These are phyloP conservation scores for Lamprologus callipterus DNA, from an alignment of 2,113 vertebrate genomes.

Conservation along the genomic window DNA sequence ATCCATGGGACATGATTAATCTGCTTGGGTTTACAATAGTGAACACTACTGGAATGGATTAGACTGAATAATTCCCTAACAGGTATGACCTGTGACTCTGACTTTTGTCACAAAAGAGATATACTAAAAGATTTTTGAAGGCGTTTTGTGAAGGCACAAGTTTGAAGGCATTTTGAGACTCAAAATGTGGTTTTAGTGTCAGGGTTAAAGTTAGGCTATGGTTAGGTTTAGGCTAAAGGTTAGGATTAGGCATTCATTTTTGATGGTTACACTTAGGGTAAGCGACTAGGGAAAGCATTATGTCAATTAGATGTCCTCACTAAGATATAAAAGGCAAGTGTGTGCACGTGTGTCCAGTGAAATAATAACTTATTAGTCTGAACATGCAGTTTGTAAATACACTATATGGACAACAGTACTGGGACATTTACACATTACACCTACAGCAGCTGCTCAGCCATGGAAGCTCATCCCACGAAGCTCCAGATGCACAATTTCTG, in stretches of 20 bases:
- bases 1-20: neutral
- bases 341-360: neutral
- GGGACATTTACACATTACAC: neutral
- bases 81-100: neutral
- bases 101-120: neutral
- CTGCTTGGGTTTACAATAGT: neutral
- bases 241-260: neutral
- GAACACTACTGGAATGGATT: neutral
- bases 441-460: neutral
- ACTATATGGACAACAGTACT: neutral
- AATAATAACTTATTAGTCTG: neutral
- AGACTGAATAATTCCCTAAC: neutral
- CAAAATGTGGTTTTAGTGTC: neutral
- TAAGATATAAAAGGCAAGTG: accelerated
- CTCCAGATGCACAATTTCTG: accelerated
- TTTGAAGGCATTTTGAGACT: neutral
- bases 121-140: neutral
- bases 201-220: accelerated
- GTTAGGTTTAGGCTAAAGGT: neutral
- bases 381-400: neutral
- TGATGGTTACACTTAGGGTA: neutral
- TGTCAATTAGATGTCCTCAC: neutral
- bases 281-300: neutral
- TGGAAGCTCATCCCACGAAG: neutral
- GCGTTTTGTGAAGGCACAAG: accelerated